phyloP scores from a whole-genome alignment of 1,140 invertebrate genomes.

The Drosophila navojoa region DNA sequence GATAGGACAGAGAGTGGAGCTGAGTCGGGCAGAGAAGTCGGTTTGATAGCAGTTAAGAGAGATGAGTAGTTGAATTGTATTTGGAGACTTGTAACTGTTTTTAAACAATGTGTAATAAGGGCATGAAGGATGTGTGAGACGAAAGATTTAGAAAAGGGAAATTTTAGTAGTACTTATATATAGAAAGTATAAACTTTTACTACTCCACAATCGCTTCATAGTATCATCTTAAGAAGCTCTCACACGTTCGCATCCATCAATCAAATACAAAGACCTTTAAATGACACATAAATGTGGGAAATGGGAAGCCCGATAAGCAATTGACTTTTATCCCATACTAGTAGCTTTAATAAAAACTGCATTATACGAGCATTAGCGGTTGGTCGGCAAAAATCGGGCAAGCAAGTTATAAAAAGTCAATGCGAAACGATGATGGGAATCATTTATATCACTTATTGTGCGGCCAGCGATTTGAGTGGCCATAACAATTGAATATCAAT shows the following conservation, averaged over 20 bases:
- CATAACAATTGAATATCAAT: conserved; percentile 58
- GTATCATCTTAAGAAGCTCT: conserved; percentile 6
- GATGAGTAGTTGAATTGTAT: background rate
- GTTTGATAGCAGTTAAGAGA: background rate
- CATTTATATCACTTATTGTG: conserved; percentile 46
- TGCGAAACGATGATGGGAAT: conserved; percentile 32
- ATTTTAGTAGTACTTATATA: no score
- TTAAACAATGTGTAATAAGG: background rate
- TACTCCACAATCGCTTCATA: conserved; percentile 9
- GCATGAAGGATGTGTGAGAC: background rate
- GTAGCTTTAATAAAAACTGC: conserved; percentile 51
- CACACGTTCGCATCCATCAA: conserved; percentile 25
- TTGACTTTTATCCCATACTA: background rate
- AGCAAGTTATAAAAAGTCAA: conserved; percentile 68
- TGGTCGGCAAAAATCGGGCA: conserved; percentile 19
- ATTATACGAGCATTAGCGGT: conserved; percentile 66
- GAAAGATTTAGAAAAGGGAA: background rate
- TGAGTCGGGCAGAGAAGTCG: background rate
- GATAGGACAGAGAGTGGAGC: background rate
- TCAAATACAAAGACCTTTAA: background rate
- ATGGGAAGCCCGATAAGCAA: background rate
- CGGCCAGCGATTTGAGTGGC: conserved; percentile 40
- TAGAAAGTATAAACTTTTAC: no score
- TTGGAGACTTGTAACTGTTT: background rate
- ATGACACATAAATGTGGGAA: background rate